Conservation (phyloP, 2,113 vertebrate genomes). For the Pseudois nayaur region DNA sequence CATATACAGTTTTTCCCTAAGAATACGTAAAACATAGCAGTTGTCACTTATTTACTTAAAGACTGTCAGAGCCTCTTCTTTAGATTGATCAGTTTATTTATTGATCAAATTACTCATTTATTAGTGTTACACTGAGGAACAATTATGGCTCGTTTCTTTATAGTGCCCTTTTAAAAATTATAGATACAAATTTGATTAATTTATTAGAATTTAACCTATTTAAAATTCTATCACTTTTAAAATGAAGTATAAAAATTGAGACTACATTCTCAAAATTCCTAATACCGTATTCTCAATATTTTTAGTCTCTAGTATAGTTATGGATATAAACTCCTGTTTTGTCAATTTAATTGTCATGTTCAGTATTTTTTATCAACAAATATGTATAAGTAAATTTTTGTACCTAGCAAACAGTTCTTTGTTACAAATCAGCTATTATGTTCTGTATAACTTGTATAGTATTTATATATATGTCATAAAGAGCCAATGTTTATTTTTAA, state of each 20-base stretch:
- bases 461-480: slow-evolving; percentile 39
- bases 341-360: slow-evolving; percentile 45
- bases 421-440: slow-evolving; percentile 46
- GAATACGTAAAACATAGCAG: neutral
- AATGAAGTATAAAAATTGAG: slow-evolving; percentile 32
- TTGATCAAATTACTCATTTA: neutral
- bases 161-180: neutral
- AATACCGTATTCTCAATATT: neutral
- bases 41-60: slow-evolving; percentile 51
- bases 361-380: slow-evolving; percentile 14
- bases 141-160: neutral
- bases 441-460: slow-evolving; percentile 54
- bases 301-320: slow-evolving; percentile 24
- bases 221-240: slow-evolving; percentile 26
- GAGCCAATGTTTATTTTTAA: slow-evolving; percentile 34
- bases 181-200: neutral
- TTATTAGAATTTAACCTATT: slow-evolving; percentile 7
- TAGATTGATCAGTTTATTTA: neutral
- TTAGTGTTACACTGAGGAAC: slow-evolving; percentile 12
- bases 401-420: slow-evolving; percentile 17
- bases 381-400: slow-evolving; percentile 53
- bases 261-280: slow-evolving; percentile 19
- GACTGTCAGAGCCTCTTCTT: slow-evolving; percentile 46
- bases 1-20: slow-evolving; percentile 13
- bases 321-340: slow-evolving; percentile 8